These are phyloP conservation scores for Apotomis capreana DNA, from an alignment of 2,888 invertebrate species.

Conservation along the genomic window DNA sequence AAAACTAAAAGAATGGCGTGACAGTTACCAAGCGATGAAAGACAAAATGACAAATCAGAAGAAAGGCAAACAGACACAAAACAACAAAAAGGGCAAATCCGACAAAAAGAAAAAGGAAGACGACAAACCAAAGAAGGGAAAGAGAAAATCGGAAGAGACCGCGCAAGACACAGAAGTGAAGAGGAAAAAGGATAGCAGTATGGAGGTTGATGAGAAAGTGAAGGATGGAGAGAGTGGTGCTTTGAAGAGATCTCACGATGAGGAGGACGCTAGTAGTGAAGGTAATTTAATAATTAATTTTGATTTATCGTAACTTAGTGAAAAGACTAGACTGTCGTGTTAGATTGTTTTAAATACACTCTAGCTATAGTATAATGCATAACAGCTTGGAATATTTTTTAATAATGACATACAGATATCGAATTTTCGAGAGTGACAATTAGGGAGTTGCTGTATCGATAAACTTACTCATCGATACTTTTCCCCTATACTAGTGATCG, in stretches of 20 bases:
- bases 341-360: neutral
- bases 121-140: slow-evolving; percentile 58
- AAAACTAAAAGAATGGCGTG: slow-evolving; percentile 73
- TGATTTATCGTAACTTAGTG: no score
- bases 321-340: no score
- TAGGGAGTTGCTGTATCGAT: no score
- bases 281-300: slow-evolving; percentile 38
- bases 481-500: no score
- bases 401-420: no score
- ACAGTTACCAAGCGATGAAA: slow-evolving; percentile 73
- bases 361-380: no score
- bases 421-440: no score
- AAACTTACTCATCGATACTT: no score
- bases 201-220: slow-evolving; percentile 56
- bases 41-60: slow-evolving; percentile 72
- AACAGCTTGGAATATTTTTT: no score
- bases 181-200: slow-evolving; percentile 64
- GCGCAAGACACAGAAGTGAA: slow-evolving; percentile 59
- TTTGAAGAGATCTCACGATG: slow-evolving; percentile 66
- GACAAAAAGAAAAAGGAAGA: slow-evolving; percentile 64
- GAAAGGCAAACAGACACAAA: slow-evolving; percentile 61
- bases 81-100: slow-evolving; percentile 65
- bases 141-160: slow-evolving; percentile 60
- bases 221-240: slow-evolving; percentile 58
- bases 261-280: slow-evolving; percentile 52